phyloP scores from a whole-genome alignment of 1,140 invertebrate species.

The Drosophila orosa region DNA sequence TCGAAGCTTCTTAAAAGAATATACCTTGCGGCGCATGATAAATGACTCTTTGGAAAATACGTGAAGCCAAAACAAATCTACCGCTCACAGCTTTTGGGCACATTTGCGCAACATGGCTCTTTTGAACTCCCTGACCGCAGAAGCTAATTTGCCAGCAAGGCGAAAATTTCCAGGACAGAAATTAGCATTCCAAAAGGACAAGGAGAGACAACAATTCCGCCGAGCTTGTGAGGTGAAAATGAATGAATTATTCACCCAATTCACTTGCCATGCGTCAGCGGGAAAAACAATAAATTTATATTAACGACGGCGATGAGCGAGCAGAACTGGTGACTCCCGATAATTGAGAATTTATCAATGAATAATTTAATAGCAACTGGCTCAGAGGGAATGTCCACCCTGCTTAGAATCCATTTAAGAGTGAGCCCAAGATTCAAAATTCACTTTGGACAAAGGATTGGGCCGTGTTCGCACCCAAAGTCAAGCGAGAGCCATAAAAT shows the following conservation, averaged over 20 bases:
- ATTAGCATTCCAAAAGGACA: conserved; percentile 39
- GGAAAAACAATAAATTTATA: conserved; percentile 46
- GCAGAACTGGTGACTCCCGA: conserved; percentile 10
- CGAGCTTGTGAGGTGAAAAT: conserved; percentile 15
- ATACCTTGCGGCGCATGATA: not conserved
- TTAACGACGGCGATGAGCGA: conserved; percentile 13
- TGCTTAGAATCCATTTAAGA: not conserved
- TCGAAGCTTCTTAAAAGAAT: not conserved
- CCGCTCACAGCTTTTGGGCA: conserved; percentile 40
- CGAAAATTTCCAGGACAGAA: conserved; percentile 49
- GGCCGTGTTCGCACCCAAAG: conserved; percentile 16
- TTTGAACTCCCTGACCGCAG: conserved; percentile 3
- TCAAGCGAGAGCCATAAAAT: conserved; percentile 58
- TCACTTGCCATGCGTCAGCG: conserved; percentile 23
- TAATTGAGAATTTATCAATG: conserved; percentile 55
- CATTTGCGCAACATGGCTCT: conserved; percentile 17
- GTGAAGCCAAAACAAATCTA: conserved; percentile 49
- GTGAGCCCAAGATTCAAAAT: conserved; percentile 36
- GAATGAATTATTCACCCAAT: conserved; percentile 40
- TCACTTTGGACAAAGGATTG: conserved; percentile 44
- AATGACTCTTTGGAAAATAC: conserved; percentile 3
- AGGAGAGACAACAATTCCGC: not conserved
- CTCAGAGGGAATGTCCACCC: not conserved
- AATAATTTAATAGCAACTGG: conserved; percentile 20
- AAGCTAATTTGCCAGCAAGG: conserved; percentile 46